phyloP scores from a whole-genome alignment of 64 coral and sea anemone species.

The Montipora cactus region DNA sequence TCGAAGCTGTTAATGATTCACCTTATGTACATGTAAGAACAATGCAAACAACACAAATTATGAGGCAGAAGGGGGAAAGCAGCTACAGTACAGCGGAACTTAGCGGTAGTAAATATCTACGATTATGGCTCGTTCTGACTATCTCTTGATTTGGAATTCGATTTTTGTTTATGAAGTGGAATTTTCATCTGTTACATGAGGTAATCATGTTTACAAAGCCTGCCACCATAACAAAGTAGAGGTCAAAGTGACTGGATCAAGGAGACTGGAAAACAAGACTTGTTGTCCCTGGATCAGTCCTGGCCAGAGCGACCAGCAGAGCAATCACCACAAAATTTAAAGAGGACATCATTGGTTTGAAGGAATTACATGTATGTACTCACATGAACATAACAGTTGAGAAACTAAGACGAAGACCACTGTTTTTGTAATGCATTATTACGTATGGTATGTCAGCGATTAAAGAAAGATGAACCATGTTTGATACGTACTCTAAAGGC shows the following conservation, averaged over 20 bases:
- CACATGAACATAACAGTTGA: background rate
- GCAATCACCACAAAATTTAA: too few relatives aligned
- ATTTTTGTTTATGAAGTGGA: constrained; percentile 77
- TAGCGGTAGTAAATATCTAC: constrained; percentile 63
- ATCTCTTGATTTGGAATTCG: constrained; percentile 69
- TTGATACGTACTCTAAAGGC: too few relatives aligned
- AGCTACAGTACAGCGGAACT: constrained; percentile 46
- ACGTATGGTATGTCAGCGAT: too few relatives aligned
- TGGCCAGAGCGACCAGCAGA: too few relatives aligned
- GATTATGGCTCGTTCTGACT: constrained; percentile 65
- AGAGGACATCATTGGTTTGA: too few relatives aligned
- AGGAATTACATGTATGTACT: background rate
- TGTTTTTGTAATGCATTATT: too few relatives aligned
- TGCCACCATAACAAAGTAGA: background rate
- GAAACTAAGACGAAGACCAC: too few relatives aligned
- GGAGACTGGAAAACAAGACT: background rate
- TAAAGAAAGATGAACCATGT: too few relatives aligned
- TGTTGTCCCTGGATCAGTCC: too few relatives aligned
- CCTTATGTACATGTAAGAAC: constrained; percentile 36
- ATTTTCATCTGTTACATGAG: constrained; percentile 74
- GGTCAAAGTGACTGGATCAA: constrained; percentile 14
- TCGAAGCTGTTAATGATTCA: constrained; percentile 61
- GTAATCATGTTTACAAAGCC: constrained; percentile 73
- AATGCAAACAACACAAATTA: constrained; percentile 40
- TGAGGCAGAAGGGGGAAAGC: constrained; percentile 15